Evolutionary conservation across 2,113 vertebrate species (phyloP).

Genomic region (Carassius gibelio): DNA sequence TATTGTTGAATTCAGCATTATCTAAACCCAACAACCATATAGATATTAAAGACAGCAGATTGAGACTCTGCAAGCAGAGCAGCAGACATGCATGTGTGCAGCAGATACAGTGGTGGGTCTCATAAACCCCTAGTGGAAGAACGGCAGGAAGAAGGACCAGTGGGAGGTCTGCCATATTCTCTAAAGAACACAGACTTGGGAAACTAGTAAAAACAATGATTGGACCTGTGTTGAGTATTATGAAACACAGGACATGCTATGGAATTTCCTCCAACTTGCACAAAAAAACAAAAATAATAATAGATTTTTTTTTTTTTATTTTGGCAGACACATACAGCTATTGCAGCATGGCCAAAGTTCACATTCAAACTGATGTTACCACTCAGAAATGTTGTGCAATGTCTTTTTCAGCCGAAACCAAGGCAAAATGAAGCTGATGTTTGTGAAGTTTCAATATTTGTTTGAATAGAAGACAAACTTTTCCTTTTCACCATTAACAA

Average conservation of each 20-base stretch:
- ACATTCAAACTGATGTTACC: not conserved
- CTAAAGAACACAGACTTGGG: slow-evolving; percentile 16
- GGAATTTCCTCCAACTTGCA: slow-evolving; percentile 12
- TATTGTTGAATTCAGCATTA: too few species aligned
- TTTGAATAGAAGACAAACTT: not conserved
- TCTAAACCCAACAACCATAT: not conserved
- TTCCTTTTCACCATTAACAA: not conserved
- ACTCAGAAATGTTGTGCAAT: slow-evolving; percentile 14
- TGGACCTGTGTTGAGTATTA: slow-evolving; percentile 27
- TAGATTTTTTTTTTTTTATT: not conserved
- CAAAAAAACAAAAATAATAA: not conserved
- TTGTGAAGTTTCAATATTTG: not conserved
- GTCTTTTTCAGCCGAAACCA: not conserved
- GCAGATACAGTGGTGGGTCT: slow-evolving; percentile 41
- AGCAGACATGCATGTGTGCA: slow-evolving; percentile 29
- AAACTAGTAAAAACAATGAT: slow-evolving; percentile 46
- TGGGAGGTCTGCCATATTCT: slow-evolving; percentile 30
- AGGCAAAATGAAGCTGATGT: not conserved
- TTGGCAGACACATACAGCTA: not conserved
- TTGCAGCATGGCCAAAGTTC: slow-evolving; percentile 17
- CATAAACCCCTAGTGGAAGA: slow-evolving; percentile 50
- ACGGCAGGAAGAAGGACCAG: slow-evolving; percentile 34
- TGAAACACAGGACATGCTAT: slow-evolving; percentile 25
- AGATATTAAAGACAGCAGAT: not conserved
- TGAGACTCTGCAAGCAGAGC: not conserved